Conservation (phyloP, 2,113 vertebrate genomes). For the Amphilophus citrinellus region DNA sequence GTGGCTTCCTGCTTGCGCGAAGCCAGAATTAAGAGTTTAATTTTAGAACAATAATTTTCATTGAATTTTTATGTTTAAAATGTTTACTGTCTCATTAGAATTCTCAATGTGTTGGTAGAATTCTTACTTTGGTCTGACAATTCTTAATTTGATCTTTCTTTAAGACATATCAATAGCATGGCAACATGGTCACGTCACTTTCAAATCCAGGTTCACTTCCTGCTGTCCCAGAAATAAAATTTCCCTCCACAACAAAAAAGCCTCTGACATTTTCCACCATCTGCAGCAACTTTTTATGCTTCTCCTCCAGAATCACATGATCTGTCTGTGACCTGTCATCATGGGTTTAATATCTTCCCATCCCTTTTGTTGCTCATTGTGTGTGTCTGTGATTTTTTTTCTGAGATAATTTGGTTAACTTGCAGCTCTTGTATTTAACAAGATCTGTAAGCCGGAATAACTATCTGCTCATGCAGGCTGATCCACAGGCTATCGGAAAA, state of each 20-base stretch:
- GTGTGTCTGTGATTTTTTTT: neutral
- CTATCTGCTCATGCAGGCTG: neutral
- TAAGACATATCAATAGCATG: too few species aligned
- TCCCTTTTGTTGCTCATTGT: constrained; percentile 9
- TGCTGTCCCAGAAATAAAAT: neutral
- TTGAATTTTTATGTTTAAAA: too few species aligned
- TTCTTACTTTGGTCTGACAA: too few species aligned
- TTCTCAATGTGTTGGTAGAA: too few species aligned
- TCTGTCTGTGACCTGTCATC: constrained; percentile 36
- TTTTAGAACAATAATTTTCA: too few species aligned
- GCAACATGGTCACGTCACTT: constrained; percentile 14
- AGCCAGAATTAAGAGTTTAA: too few species aligned
- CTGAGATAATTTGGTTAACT: neutral
- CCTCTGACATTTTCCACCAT: neutral
- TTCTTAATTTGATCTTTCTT: neutral
- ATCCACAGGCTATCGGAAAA: neutral
- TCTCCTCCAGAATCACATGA: constrained; percentile 50
- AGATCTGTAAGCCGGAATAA: neutral
- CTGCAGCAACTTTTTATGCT: neutral
- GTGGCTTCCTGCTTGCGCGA: too few species aligned
- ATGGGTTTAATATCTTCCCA: constrained; percentile 35
- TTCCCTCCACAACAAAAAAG: neutral
- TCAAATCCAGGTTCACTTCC: constrained; percentile 70
- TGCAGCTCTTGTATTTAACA: neutral
- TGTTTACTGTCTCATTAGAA: too few species aligned